phyloP scores from a whole-genome alignment of 2,888 invertebrate genomes.

The Erebia aethiops region DNA sequence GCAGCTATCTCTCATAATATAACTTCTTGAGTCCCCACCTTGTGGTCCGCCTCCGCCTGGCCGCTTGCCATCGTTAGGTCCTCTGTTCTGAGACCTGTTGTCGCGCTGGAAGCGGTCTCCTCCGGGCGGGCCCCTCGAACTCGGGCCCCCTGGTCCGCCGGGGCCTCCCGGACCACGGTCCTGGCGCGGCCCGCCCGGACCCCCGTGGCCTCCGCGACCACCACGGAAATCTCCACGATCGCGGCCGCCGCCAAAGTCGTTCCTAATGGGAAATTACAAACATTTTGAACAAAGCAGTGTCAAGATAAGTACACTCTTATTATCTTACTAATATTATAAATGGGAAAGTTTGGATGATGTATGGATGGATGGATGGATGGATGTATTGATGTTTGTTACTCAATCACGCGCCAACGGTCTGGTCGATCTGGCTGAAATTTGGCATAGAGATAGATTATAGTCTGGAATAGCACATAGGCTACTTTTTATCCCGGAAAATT shows the following conservation, averaged over 20 bases:
- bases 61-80: conserved; percentile 46
- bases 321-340: too few relatives aligned
- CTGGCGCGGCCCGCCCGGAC: conserved; percentile 36
- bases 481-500: too few relatives aligned
- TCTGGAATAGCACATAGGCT: too few relatives aligned
- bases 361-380: too few relatives aligned
- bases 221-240: conserved; percentile 58
- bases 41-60: conserved; percentile 21
- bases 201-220: conserved; percentile 45
- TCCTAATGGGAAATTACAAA: conserved; percentile 31
- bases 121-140: conserved; percentile 32
- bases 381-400: too few relatives aligned
- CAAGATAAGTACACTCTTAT: too few relatives aligned
- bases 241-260: conserved; percentile 50
- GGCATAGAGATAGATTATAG: too few relatives aligned
- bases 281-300: not conserved
- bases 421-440: too few relatives aligned
- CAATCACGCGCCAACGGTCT: too few relatives aligned
- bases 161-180: conserved; percentile 44
- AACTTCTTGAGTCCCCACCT: not conserved
- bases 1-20: too few relatives aligned
- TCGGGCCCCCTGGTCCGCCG: conserved; percentile 49
- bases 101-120: conserved; percentile 38
- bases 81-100: conserved; percentile 42
- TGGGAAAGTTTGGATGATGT: too few relatives aligned